Evolutionary conservation across 2,797 vertebrate genomes (phyloP), one percentile per base, ranked within the genome.

Genomic region (Pampus argenteus): DNA sequence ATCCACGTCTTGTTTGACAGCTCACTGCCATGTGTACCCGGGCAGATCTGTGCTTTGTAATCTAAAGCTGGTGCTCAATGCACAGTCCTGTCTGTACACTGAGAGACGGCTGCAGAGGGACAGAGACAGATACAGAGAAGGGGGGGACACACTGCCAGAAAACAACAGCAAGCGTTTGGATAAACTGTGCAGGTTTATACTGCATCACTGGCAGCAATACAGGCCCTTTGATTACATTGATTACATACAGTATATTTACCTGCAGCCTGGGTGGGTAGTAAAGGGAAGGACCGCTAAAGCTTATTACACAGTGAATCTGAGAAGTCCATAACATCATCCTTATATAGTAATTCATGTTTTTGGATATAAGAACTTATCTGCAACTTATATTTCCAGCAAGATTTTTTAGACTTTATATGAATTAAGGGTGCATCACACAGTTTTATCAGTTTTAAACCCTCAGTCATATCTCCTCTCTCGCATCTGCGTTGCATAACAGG

Each of bases 11-110:
- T 87, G 85, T 88, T 76, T 90, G 88, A 89, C 86, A 91, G 86
- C 87, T 84, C 84, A 77, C 85, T 76, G 78, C 82, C 81, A 73
- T 80, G 89, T 89, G 84, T 84, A 84, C 88, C 78, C 81, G 63
- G 83, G 87, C 86, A 79, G 88, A 90, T 87, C 88, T 88, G 75
- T 22, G 80, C 78, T 88, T 82, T 88, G 86, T 90, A 90, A 91
- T 91, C 89, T 83, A 86, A 85, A 90, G 81, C 80, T 59, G 76
- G 62, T 50, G 70, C 85, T 89, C 89, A 83, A 89, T 79, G 86
- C 87, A 84, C 84, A 87, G 81, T n/a, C 78, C 87, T 86, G 85
- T 88, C 89, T 89, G 73, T 79, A 67, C 54, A 47, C 57, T 82
- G 81, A 87, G 86, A 87, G 90, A 85, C 59, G n/a, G 84, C 84